Conservation (phyloP, 1,140 invertebrate species). For the Ostrea edulis region DNA sequence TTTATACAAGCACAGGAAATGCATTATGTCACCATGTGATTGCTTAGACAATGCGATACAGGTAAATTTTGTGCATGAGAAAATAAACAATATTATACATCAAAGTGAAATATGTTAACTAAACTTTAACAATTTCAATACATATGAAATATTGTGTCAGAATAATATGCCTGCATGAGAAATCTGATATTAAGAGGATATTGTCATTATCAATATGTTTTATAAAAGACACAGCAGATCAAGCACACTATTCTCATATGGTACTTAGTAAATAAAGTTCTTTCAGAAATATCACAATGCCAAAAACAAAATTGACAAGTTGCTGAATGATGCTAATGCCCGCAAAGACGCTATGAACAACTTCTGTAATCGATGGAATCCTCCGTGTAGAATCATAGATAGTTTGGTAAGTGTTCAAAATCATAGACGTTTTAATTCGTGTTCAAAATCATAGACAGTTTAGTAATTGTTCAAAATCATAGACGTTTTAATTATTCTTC, state of each 20-base stretch:
- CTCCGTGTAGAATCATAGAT: not conserved
- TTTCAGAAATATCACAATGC: not conserved
- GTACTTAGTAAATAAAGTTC: not conserved
- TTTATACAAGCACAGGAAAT: constrained; percentile 10
- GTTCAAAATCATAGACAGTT: too few species aligned
- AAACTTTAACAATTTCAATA: too few species aligned
- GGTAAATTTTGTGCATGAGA: not conserved
- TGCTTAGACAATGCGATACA: constrained; percentile 7
- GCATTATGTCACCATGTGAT: not conserved
- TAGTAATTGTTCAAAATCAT: too few species aligned
- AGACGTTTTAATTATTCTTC: too few species aligned
- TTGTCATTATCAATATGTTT: too few species aligned
- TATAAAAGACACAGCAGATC: too few species aligned
- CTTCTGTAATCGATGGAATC: not conserved
- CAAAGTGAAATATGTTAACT: too few species aligned
- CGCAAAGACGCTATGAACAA: not conserved
- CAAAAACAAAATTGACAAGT: not conserved
- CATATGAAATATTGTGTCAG: too few species aligned
- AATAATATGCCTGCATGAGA: too few species aligned
- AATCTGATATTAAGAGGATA: too few species aligned
- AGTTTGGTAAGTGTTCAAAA: not conserved
- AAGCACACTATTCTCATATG: too few species aligned
- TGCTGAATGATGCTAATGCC: not conserved
- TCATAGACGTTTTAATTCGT: not conserved
- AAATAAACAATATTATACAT: too few species aligned